These are phyloP conservation scores for Brenthis daphne DNA, from an alignment of 2,888 invertebrate genomes.

Conservation along the genomic window DNA sequence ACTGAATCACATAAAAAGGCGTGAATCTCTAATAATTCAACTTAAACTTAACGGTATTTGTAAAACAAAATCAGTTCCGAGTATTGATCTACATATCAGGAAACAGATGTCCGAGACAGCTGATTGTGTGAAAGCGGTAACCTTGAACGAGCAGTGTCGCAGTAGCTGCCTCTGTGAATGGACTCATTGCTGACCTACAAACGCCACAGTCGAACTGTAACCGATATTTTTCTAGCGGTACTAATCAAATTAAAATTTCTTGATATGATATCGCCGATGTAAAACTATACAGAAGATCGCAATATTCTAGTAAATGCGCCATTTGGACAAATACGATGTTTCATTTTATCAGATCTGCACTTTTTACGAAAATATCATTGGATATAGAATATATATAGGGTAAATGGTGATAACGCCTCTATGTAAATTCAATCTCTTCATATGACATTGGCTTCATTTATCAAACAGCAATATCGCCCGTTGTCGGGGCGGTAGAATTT, in stretches of 20 bases:
- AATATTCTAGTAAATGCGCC: neutral
- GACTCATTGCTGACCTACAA: slow-evolving; percentile 62
- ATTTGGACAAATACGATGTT: no score
- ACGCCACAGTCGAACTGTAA: slow-evolving; percentile 56
- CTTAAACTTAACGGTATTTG: no score
- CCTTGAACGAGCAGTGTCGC: slow-evolving; percentile 60
- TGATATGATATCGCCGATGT: slow-evolving; percentile 4
- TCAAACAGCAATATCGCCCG: neutral
- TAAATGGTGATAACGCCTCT: no score
- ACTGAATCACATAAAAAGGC: no score
- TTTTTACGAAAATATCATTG: no score
- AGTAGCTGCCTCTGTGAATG: slow-evolving; percentile 56
- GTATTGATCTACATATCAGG: slow-evolving; percentile 2
- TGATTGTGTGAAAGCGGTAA: slow-evolving; percentile 63
- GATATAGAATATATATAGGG: no score
- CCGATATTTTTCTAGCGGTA: slow-evolving; percentile 55
- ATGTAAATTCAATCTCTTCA: no score
- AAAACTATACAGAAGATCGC: neutral
- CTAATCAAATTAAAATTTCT: slow-evolving; percentile 35
- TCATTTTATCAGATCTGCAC: no score
- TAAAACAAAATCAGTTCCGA: neutral
- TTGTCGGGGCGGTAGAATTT: neutral
- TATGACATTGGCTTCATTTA: neutral
- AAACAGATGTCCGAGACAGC: slow-evolving; percentile 36
- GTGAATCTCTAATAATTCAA: no score